Evolutionary conservation across 30 jellyfish, hydroid and myxozoan genomes (phyloP).

Genomic region (Turritopsis rubra): DNA sequence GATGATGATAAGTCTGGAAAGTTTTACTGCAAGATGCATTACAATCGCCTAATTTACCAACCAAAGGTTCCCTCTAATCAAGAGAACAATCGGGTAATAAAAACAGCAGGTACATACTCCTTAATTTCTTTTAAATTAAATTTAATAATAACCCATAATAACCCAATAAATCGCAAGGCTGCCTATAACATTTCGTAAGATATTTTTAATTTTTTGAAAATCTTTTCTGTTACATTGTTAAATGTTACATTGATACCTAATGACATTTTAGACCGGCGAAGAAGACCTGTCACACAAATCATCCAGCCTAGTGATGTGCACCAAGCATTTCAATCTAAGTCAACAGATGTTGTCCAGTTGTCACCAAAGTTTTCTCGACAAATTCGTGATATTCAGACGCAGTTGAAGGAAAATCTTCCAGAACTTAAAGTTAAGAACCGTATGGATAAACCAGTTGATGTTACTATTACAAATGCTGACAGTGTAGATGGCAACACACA

Average conservation of each 20-base stretch:
- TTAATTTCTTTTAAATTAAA: too few species aligned
- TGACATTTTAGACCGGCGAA: slow-evolving; percentile 11
- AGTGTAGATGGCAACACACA: not conserved
- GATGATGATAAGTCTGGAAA: slow-evolving; percentile 40
- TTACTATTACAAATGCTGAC: not conserved
- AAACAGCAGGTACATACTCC: not conserved
- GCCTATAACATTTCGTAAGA: too few species aligned
- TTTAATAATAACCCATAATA: too few species aligned
- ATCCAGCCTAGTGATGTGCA: slow-evolving; percentile 11
- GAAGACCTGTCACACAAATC: slow-evolving; percentile 59
- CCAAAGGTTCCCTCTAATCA: slow-evolving; percentile 1
- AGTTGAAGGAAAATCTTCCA: slow-evolving; percentile 50
- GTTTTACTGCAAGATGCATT: slow-evolving; percentile 77
- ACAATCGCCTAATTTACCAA: slow-evolving; percentile 54
- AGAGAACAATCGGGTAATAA: not conserved
- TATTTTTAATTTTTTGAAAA: not conserved
- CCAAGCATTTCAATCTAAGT: not conserved
- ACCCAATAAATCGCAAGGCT: too few species aligned
- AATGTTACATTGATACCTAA: not conserved
- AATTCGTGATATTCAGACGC: slow-evolving; percentile 19
- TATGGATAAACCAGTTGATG: not conserved
- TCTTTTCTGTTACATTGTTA: not conserved
- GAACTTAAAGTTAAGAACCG: slow-evolving; percentile 15
- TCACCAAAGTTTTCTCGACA: slow-evolving; percentile 17
- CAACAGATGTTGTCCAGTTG: not conserved